Percentiles rank a stretch among this genome's conserved stretches.
phyloP scores from a whole-genome alignment of 2,113 vertebrate genomes.

The Corvus hawaiiensis region DNA sequence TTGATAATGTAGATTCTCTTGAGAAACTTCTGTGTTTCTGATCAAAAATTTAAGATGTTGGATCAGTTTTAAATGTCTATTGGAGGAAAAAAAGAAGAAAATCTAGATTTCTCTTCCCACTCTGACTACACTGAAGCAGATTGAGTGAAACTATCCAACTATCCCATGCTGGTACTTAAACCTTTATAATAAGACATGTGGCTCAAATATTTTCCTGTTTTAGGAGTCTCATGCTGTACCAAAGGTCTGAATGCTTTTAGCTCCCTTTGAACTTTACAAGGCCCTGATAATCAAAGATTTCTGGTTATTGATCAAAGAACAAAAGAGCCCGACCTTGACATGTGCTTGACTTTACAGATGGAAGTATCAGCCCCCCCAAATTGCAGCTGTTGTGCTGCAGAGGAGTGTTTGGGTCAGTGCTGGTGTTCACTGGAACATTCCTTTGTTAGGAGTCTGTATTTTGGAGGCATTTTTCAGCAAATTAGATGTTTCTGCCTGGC shows the following conservation, averaged over 20 bases:
- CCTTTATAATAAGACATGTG: neutral
- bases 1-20: neutral
- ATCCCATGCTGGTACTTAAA: neutral
- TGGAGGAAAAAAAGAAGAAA: neutral
- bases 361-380: neutral
- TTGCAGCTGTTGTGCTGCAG: neutral
- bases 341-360: slow-evolving; percentile 2
- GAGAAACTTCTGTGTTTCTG: neutral
- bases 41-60: neutral
- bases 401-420: neutral
- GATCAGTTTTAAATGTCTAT: neutral
- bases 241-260: neutral
- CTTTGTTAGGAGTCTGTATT: neutral
- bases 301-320: neutral
- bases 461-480: neutral
- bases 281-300: neutral
- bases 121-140: neutral
- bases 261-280: neutral
- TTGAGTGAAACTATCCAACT: neutral
- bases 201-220: neutral
- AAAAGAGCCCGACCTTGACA: neutral
- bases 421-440: neutral
- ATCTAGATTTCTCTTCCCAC: neutral
- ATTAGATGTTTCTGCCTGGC: neutral
- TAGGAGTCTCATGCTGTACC: neutral